A percentile compares a stretch with the other conserved stretches of the same genome.
Conservation (phyloP, 2,113 vertebrate species). For the Lucifuga dentata region DNA sequence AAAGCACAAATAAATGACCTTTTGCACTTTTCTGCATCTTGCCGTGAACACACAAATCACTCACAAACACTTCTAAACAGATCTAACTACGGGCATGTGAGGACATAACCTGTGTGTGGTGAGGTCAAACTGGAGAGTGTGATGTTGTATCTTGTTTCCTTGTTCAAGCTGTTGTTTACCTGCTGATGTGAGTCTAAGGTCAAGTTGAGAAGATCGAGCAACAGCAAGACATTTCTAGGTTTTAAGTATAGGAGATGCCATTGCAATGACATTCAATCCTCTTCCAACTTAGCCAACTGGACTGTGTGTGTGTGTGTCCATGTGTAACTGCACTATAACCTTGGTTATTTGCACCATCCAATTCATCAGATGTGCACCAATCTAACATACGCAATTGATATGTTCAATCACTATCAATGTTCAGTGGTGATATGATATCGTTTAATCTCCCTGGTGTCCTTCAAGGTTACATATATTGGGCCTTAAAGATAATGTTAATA, state of each 20-base stretch:
- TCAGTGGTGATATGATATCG: constrained; percentile 22
- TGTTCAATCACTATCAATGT: constrained; percentile 39
- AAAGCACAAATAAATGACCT: constrained; percentile 6
- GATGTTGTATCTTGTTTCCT: constrained; percentile 40
- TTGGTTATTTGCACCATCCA: constrained; percentile 53
- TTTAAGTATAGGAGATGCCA: constrained; percentile 28
- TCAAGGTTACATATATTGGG: constrained; percentile 60
- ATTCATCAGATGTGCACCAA: constrained; percentile 40
- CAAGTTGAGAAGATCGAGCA: constrained; percentile 13
- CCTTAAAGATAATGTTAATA: constrained; percentile 65
- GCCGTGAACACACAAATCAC: constrained; percentile 7
- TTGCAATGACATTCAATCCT: constrained; percentile 57
- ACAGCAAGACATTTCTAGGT: constrained; percentile 17
- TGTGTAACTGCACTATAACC: constrained; percentile 35
- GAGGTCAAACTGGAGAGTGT: constrained; percentile 23
- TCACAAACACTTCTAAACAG: constrained; percentile 26
- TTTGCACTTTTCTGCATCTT: neutral
- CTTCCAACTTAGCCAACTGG: constrained; percentile 9
- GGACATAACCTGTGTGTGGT: constrained; percentile 14
- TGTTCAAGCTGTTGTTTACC: constrained; percentile 47
- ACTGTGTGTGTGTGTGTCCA: constrained; percentile 12
- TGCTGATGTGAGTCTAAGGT: constrained; percentile 26
- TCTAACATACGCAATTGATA: constrained; percentile 40
- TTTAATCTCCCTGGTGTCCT: constrained; percentile 40
- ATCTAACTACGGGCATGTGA: neutral